These are phyloP conservation scores for Alectura lathami DNA, from an alignment of 2,113 vertebrate genomes.

Conservation along the genomic window DNA sequence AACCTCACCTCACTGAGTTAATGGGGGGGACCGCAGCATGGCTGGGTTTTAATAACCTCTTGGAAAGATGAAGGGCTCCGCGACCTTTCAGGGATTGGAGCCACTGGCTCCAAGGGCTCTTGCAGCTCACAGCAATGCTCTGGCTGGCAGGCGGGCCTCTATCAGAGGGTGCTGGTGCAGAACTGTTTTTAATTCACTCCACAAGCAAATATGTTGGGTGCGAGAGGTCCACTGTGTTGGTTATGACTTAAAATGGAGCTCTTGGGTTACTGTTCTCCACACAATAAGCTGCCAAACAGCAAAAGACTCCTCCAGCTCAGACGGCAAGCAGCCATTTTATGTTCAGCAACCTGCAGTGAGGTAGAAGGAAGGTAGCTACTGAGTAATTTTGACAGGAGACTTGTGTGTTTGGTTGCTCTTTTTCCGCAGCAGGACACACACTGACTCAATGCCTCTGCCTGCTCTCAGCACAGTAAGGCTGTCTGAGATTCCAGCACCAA, in stretches of 20 bases:
- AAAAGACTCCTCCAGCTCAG: background rate
- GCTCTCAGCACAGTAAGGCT: background rate
- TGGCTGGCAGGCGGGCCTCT: background rate
- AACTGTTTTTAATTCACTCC: background rate
- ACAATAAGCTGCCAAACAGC: background rate
- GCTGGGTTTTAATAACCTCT: background rate
- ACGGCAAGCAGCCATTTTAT: background rate
- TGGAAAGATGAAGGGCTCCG: background rate
- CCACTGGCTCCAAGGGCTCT: background rate
- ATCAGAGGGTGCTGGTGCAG: background rate
- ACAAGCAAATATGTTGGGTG: background rate
- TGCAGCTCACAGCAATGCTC: background rate
- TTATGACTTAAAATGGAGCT: background rate
- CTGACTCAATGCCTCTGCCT: background rate
- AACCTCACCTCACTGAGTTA: background rate
- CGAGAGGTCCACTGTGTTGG: background rate
- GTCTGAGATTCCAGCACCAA: background rate
- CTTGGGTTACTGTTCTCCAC: background rate
- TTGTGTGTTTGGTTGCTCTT: background rate
- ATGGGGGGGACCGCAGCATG: background rate
- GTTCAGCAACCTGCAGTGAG: background rate
- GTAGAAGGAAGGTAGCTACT: background rate
- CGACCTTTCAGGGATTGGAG: background rate
- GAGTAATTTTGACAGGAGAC: background rate
- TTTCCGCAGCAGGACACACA: background rate